Percentiles rank a stretch among this genome's conserved stretches.
phyloP scores from a whole-genome alignment of 2,113 vertebrate genomes.

The Thunnus maccoyii region DNA sequence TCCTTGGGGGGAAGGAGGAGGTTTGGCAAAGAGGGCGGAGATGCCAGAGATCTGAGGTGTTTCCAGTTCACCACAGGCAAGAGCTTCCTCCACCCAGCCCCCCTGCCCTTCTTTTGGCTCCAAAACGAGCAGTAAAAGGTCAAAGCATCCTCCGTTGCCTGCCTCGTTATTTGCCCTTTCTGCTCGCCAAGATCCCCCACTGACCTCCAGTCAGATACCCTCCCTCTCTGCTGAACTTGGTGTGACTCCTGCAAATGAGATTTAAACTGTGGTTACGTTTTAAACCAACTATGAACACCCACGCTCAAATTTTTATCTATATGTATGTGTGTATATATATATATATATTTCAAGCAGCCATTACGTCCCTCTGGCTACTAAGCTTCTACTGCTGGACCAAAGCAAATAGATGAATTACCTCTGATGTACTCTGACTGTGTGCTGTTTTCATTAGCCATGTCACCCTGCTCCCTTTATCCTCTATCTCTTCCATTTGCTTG shows the following conservation, averaged over 20 bases:
- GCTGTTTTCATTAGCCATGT: constrained; percentile 50
- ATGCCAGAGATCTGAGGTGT: constrained; percentile 43
- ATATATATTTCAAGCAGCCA: constrained; percentile 11
- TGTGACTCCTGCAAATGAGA: constrained; percentile 21
- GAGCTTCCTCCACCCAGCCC: constrained; percentile 48
- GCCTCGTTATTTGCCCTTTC: constrained; percentile 67
- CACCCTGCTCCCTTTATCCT: constrained; percentile 22
- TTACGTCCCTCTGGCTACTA: constrained; percentile 19
- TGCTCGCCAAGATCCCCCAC: constrained; percentile 65
- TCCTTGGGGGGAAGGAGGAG: constrained; percentile 17
- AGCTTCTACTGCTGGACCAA: constrained; percentile 7
- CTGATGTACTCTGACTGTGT: constrained; percentile 27
- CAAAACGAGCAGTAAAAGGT: constrained; percentile 71
- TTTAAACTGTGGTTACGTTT: constrained; percentile 24
- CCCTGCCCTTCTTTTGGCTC: constrained; percentile 58
- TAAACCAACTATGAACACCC: background rate
- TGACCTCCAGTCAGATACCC: constrained; percentile 61
- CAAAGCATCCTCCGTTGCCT: constrained; percentile 64
- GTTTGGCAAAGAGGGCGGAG: constrained; percentile 21
- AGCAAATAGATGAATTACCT: constrained; percentile 48
- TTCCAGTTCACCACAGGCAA: constrained; percentile 51
- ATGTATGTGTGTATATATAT: too few species aligned
- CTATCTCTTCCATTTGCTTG: background rate
- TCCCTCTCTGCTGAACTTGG: constrained; percentile 12
- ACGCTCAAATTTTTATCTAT: background rate